Conservation (phyloP, 2,888 invertebrate genomes). For the Penaeus monodon region DNA sequence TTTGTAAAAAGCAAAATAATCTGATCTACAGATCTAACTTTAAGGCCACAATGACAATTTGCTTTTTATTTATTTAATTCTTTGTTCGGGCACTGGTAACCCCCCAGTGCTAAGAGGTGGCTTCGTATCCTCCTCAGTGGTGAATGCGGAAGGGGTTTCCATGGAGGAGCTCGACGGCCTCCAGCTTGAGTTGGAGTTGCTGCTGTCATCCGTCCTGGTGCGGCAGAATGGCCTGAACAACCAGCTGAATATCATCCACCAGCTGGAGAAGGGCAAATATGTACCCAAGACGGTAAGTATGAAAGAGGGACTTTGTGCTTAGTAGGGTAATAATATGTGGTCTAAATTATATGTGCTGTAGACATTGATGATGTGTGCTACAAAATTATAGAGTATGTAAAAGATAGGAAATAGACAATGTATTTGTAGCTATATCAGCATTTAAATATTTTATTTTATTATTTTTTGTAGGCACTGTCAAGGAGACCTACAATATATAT, state of each 20-base stretch:
- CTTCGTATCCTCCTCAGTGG: conserved; percentile 42
- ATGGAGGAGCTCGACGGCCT: conserved; percentile 65
- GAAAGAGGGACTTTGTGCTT: background rate
- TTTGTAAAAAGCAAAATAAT: too few relatives aligned
- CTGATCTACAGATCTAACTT: too few relatives aligned
- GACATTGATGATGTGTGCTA: too few relatives aligned
- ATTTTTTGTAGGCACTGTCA: background rate
- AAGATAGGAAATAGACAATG: too few relatives aligned
- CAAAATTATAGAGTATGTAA: too few relatives aligned
- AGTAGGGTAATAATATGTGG: background rate
- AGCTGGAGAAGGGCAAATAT: conserved; percentile 64
- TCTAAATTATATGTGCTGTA: background rate
- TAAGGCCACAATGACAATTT: too few relatives aligned
- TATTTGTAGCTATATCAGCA: too few relatives aligned
- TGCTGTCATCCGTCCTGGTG: conserved; percentile 62
- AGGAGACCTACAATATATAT: too few relatives aligned
- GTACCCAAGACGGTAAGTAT: conserved; percentile 57
- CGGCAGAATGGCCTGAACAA: conserved; percentile 54
- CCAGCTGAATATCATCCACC: conserved; percentile 55
- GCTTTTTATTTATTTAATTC: too few relatives aligned
- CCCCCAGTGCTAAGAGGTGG: conserved; percentile 8
- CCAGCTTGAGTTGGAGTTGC: conserved; percentile 64
- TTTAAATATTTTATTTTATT: too few relatives aligned
- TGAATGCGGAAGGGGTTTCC: conserved; percentile 60
- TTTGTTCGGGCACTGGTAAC: background rate